Evolutionary conservation across 2,888 invertebrate species (phyloP), one percentile per base, ranked within the genome.

Genomic region (Lasioglossum pauxillum): DNA sequence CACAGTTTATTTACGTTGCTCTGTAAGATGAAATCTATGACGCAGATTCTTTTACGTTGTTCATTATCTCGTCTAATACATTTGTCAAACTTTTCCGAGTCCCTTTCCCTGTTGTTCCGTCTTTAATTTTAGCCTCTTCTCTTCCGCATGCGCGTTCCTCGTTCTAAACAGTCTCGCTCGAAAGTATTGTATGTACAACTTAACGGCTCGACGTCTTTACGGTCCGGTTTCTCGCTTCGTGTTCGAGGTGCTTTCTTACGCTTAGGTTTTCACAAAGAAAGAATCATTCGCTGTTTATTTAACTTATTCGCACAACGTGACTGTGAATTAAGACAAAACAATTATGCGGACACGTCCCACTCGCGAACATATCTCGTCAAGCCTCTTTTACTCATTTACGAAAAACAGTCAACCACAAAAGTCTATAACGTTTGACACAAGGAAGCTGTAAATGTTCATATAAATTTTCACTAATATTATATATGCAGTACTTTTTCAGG

Each of bases 141-240:
- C 27, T 27, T 53, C 23, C 53, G 23, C 31, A 2, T 16, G 27
- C 60, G 14, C 16, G 60, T 7, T 14, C 14, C 27, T 60, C 2
- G 60, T 35, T 35, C 35, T 67, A 35, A 19, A 19, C 67, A 35
- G 31, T 7, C 35, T 35, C 67, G 67, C 67, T 31, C 67, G 67
- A 49, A 60, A 81, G 67, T 75, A 53, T 60, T 49, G 49, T 44
- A 44, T 44, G 67, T 78, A 77, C 46, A 31, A 23, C 46, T 78
- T 86, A 86, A 85, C 86, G 85, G 78, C 73, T 75, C 35, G 64
- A 19, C 41, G 69, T 16, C 10, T 64, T 23, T 49, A 57, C 60
- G 27, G n/a, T 31, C 16, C 60, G 60, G 60, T 81, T 76, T 76
- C 35, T 69, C 44, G 16, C 35, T 64, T 5, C 44, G 14, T 5